Evolutionary conservation across 2,797 vertebrate genomes (phyloP).

Genomic region (Australoheros facetus): DNA sequence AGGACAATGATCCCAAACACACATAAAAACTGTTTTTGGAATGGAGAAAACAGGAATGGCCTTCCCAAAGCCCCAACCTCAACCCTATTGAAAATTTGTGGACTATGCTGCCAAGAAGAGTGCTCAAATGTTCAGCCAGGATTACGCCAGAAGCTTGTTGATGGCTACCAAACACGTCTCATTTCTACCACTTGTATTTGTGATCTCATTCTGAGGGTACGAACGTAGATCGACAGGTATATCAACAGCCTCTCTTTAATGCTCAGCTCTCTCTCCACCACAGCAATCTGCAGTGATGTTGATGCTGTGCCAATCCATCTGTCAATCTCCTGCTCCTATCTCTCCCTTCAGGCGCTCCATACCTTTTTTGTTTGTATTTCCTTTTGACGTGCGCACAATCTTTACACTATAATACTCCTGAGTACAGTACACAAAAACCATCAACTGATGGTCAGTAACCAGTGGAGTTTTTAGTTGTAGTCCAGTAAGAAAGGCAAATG

Average conservation of each 20-base stretch:
- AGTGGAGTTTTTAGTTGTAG: background rate
- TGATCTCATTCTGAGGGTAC: too few species aligned
- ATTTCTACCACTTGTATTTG: too few species aligned
- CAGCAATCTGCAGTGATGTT: too few species aligned
- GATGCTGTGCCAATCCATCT: too few species aligned
- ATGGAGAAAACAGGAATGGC: background rate
- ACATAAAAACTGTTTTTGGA: background rate
- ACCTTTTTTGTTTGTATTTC: background rate
- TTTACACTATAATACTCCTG: background rate
- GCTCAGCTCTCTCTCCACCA: too few species aligned
- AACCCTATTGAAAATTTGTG: background rate
- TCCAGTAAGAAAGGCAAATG: background rate
- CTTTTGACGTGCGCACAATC: background rate
- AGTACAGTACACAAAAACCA: background rate
- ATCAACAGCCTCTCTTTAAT: too few species aligned
- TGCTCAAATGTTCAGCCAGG: too few species aligned
- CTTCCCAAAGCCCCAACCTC: too few species aligned
- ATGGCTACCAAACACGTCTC: background rate
- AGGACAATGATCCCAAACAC: background rate
- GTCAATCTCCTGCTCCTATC: too few species aligned
- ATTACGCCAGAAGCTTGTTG: background rate
- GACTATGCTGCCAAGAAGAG: background rate
- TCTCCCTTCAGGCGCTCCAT: background rate
- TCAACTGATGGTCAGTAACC: background rate
- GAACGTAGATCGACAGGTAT: too few species aligned